Base-by-base conservation (phyloP, 2,888 invertebrate genomes). In the Machimus atricapillus region DNA sequence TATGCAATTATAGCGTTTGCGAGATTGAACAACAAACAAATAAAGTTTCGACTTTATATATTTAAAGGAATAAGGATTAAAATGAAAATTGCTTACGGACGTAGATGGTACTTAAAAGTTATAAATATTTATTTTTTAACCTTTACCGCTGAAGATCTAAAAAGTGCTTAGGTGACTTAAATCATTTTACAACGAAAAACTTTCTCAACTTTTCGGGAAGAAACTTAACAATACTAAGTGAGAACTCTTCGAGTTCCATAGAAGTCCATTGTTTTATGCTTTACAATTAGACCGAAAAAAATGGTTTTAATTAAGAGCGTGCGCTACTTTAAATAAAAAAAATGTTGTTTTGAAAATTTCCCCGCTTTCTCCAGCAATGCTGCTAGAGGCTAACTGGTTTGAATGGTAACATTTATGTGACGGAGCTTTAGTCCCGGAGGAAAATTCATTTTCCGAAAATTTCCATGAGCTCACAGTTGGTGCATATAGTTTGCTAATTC, bases 381-480 rank as follows among this genome's bases (percentile, higher is more conserved):
- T 66, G 66, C 66, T 27, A 12, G 19, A 23, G 23, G 66, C 27
- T 66, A 66, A 4, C 27, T 19, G 27, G 8, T 66, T 27, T 66
- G 23, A 66, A 66, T 66, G 27, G 19, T 2, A 66, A 52, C 52
- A 52, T 52, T 52, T 52, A 52, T 52, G 16, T 52, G 52, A n/a
- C 52, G 16, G 19, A n/a, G 52, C 52, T n/a, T 6, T 19, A 19
- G 52, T 43, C 78, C 78, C 46, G 46, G 16, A 52, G 52, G 27
- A n/a, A 52, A 52, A 27, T 52, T 52, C 46, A 79, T 52, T 79
- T 79, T 78, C 27, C 27, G 23, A 79, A 79, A 79, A 79, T 79
- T 46, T 79, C 23, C 79, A 79, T 52, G 31, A 4, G 16, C 34
- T 37, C 14, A 74, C 23, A 74, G 56, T 66, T 66, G 76, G 27